These are phyloP conservation scores for Centropus bengalensis DNA, from an alignment of 2,113 vertebrate genomes.

Conservation along the genomic window DNA sequence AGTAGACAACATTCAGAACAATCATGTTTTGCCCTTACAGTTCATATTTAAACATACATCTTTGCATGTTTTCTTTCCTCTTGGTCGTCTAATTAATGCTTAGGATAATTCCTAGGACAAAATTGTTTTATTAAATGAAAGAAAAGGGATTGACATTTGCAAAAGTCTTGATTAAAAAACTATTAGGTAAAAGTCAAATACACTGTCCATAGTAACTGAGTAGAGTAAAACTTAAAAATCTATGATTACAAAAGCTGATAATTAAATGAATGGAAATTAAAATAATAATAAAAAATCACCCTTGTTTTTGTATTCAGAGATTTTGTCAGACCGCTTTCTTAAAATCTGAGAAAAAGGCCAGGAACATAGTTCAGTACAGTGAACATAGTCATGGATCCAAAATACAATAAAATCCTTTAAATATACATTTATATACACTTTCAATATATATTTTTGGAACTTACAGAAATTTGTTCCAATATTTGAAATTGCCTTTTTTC, in stretches of 20 bases:
- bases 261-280: background rate
- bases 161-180: background rate
- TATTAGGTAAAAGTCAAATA: background rate
- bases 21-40: background rate
- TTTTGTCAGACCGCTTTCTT: background rate
- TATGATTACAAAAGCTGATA: background rate
- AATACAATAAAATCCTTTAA: background rate
- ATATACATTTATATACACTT: background rate
- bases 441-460: background rate
- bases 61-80: background rate
- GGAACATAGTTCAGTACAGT: background rate
- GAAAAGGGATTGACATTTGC: background rate
- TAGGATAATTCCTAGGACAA: background rate
- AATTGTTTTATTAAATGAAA: background rate
- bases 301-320: background rate
- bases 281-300: background rate
- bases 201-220: background rate
- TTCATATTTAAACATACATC: background rate
- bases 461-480: background rate
- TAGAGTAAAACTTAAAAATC: background rate
- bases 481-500: background rate
- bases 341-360: background rate
- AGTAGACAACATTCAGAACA: background rate
- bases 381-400: background rate
- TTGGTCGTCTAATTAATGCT: background rate